Conservation (phyloP, 2,113 vertebrate genomes). For the Synodontis membranacea region DNA sequence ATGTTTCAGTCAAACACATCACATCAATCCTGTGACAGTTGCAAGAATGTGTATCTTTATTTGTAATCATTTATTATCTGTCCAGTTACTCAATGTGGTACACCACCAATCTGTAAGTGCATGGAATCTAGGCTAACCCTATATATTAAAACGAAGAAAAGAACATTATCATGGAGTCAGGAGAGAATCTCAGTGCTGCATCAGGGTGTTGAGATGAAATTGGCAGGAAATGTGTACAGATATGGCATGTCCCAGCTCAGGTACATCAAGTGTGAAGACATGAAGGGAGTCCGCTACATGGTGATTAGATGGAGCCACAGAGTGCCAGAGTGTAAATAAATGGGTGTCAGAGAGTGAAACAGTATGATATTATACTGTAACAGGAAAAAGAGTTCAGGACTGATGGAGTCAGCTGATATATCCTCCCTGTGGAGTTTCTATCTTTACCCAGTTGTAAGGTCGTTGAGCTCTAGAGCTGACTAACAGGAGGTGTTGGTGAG, state of each 20-base stretch:
- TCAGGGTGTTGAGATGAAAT: too few species aligned
- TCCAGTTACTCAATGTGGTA: not conserved
- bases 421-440: not conserved
- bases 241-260: too few species aligned
- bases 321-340: not conserved
- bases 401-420: not conserved
- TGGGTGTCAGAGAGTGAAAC: not conserved
- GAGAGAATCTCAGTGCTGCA: not conserved
- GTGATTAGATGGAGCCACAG: not conserved
- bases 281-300: not conserved
- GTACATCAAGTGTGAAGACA: not conserved
- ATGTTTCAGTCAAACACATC: not conserved
- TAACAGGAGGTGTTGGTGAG: not conserved
- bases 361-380: not conserved
- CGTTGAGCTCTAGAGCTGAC: not conserved
- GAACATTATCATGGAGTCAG: not conserved
- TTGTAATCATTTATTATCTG: not conserved
- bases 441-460: not conserved
- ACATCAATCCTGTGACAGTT: not conserved
- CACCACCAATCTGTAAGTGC: not conserved
- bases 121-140: not conserved
- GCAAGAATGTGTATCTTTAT: not conserved
- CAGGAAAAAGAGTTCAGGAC: not conserved
- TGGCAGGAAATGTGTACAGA: not conserved
- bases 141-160: not conserved